Base-by-base conservation (phyloP, 1,140 invertebrate genomes). In the Tetranychus urticae region DNA sequence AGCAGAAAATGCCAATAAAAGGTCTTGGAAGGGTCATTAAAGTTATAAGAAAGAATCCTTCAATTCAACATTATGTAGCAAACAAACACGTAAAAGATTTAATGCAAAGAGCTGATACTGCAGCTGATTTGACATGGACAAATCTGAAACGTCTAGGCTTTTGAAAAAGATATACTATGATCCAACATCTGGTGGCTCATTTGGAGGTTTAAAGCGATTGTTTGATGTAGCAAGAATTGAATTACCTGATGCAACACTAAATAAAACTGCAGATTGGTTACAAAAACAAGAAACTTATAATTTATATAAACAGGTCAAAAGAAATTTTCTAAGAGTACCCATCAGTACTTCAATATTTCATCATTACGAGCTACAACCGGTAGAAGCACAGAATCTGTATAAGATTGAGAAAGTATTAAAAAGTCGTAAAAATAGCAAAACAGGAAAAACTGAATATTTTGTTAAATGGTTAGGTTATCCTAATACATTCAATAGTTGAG, bases 271-370 rank as follows among this genome's bases (percentile, higher is more conserved):
- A 67, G 13, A 62, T 7, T 69, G 56, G 56, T 34, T 58, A 12
- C 14, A 10, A 39, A 36, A n/a, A 4, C 66, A 67, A 55, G 58
- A 67, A 50, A 50, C 64, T n/a, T 70, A 69, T 63, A 66, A 65
- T 8, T 23, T 68, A 39, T 65, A 67, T 59, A 62, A 62, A 60
- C 59, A 60, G 10, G 46, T 63, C 12, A 60, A 59, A 55, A 60
- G 64, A 47, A 61, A 66, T 35, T 72, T 70, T 65, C 8, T 34
- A 23, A 57, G 46, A 33, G 62, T 61, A 36, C 6, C 50, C 1
- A 57, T 65, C 2, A 46, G 1, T 14, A 46, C 45, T 46, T 46
- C 45, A 10, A 14, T 46, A 10, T 55, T 55, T 35, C 1, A 55
- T 35, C 52, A 7, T 35, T 8, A 31, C 7, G 52, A 55, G 23